phyloP scores from a whole-genome alignment of 2,113 vertebrate genomes.

The Oncorhynchus masou region DNA sequence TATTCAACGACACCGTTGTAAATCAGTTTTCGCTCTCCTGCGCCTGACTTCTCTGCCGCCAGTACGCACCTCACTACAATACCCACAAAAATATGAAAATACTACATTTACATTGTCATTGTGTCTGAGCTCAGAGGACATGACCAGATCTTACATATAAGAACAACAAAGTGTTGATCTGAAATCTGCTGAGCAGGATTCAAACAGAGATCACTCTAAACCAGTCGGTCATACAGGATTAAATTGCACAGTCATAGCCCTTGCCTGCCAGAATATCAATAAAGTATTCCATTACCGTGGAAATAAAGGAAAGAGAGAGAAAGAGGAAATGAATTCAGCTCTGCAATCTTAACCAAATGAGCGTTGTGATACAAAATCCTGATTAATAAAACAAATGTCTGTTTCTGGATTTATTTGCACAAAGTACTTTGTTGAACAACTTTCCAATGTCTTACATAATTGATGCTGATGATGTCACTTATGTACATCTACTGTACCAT shows the following conservation, averaged over 20 bases:
- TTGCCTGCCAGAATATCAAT: constrained; percentile 67
- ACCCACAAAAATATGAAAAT: no score
- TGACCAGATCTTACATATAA: no score
- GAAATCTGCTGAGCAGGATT: background rate
- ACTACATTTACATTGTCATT: no score
- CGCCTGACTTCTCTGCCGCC: no score
- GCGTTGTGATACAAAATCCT: background rate
- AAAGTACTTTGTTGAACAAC: background rate
- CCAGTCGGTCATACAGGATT: constrained; percentile 39
- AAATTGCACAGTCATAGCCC: constrained; percentile 69
- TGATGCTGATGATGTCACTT: background rate
- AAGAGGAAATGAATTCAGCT: constrained; percentile 19
- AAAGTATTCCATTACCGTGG: constrained; percentile 68
- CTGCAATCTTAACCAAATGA: background rate
- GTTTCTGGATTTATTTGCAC: background rate
- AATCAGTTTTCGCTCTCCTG: no score
- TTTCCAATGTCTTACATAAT: background rate
- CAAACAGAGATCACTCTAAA: constrained; percentile 44
- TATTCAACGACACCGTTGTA: no score
- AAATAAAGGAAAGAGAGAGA: constrained; percentile 29
- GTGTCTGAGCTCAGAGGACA: no score
- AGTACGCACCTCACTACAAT: no score
- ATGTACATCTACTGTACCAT: background rate
- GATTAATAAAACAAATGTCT: background rate
- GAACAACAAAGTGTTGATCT: background rate